Evolutionary conservation across 2,797 vertebrate genomes (phyloP), one percentile per base, ranked within the genome.

Genomic region (Molothrus aeneus): DNA sequence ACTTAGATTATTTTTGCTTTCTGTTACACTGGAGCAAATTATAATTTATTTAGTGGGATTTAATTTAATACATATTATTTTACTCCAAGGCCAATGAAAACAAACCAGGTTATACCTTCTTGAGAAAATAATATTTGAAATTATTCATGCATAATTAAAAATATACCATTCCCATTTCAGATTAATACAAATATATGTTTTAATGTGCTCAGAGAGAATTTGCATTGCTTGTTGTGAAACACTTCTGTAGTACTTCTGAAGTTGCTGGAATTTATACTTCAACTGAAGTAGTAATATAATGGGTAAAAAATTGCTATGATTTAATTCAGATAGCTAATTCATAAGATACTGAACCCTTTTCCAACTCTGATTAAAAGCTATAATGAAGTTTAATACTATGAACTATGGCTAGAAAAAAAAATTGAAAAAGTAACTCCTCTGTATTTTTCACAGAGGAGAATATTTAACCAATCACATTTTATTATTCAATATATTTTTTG

Each of bases 41-140:
- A 64, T 75, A 13, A 81, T 90, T 93, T 85, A 90, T 77, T 90
- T 74, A 81, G 66, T n/a, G 43, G 28, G 38, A 77, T 66, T 95
- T 81, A 10, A 63, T 81, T 95, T 63, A 71, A 73, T 38, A 63
- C 12, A 51, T 73, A 73, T 88, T 69, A 69, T 57, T 81, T 88
- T 75, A 54, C 6, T 79, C 31, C 17, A 60, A 69, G 24, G 59
- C 56, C 24, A 79, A 31, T 63, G 86, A 84, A 91, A 88, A 92
- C 34, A 72, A 81, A 89, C 11, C 17, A 60, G 22, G 24, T 65
- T 75, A 54, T 36, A 57, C 28, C 20, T 56, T 47, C 24, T 66
- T 57, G 56, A 51, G 59, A 77, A 94, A 86, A 84, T 22, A 92
- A 32, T 48, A 75, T 28, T 84, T 86, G 38, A 80, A 80, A 70